Evolutionary conservation across 2,113 vertebrate species (phyloP).

Genomic region (Lutjanus erythropterus): DNA sequence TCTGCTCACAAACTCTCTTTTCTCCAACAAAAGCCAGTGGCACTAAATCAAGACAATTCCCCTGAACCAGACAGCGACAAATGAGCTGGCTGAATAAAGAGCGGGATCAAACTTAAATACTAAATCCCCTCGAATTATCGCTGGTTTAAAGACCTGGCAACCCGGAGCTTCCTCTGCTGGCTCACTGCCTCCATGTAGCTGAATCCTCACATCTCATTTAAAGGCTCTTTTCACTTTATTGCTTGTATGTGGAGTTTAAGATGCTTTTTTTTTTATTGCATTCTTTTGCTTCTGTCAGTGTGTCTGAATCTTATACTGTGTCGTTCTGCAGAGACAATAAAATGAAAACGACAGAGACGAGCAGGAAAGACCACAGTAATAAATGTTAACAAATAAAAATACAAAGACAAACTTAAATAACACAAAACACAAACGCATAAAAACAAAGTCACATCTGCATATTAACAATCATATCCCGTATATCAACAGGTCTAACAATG

Average conservation of each 20-base stretch:
- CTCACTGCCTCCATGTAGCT: slow-evolving; percentile 26
- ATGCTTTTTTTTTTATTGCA: too few species aligned
- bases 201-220: neutral
- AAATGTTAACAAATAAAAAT: neutral
- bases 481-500: neutral
- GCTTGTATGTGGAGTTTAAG: neutral
- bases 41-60: slow-evolving; percentile 43
- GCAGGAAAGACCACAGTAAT: neutral
- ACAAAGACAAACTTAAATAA: neutral
- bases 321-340: neutral
- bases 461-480: neutral
- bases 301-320: neutral
- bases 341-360: neutral
- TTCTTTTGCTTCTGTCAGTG: too few species aligned
- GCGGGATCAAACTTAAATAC: slow-evolving; percentile 47
- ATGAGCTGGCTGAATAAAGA: slow-evolving; percentile 46
- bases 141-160: slow-evolving; percentile 53
- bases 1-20: neutral
- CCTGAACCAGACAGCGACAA: slow-evolving; percentile 45
- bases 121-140: slow-evolving; percentile 63
- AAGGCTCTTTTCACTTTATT: slow-evolving; percentile 19
- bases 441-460: neutral
- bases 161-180: slow-evolving; percentile 2
- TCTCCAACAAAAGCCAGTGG: slow-evolving; percentile 20
- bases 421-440: neutral